Percentiles rank a stretch among this genome's conserved stretches.
These are phyloP conservation scores for Lasius fuliginosus DNA, from an alignment of 2,888 invertebrate species.

Conservation along the genomic window DNA sequence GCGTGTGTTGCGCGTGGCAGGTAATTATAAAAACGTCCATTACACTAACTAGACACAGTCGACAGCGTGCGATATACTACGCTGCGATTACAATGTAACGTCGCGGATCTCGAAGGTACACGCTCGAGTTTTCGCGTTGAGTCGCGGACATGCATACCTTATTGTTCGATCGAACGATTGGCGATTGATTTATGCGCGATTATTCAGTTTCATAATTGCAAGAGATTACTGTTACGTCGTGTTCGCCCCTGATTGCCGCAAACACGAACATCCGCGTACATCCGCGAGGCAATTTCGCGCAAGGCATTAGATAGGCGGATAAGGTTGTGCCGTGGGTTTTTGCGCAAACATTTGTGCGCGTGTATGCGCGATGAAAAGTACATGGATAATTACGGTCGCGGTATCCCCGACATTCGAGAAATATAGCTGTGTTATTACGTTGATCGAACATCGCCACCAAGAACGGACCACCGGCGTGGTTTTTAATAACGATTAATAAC, in stretches of 20 bases:
- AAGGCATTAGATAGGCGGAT: conserved; percentile 24
- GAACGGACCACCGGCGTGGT: conserved; percentile 69
- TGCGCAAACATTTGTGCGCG: conserved; percentile 23
- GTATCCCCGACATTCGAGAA: conserved; percentile 44
- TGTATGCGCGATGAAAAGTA: conserved; percentile 27
- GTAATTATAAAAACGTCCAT: conserved; percentile 47
- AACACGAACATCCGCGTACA: conserved; percentile 13
- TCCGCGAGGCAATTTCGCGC: conserved; percentile 3
- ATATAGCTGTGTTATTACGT: conserved; percentile 52
- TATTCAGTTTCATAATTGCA: conserved; percentile 30
- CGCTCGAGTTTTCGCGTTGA: conserved; percentile 3
- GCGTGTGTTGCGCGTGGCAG: conserved; percentile 16
- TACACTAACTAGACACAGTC: conserved; percentile 9
- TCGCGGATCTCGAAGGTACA: neutral
- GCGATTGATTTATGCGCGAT: conserved; percentile 39
- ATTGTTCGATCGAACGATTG: conserved; percentile 8
- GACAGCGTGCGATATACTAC: conserved; percentile 18
- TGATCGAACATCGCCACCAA: conserved; percentile 29
- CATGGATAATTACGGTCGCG: conserved; percentile 36
- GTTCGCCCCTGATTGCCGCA: conserved; percentile 17
- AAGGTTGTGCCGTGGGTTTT: conserved; percentile 2
- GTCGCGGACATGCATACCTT: neutral
- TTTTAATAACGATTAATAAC: conserved; percentile 69
- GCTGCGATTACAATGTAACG: conserved; percentile 28
- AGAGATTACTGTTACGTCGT: conserved; percentile 25